These are phyloP conservation scores for Numenius phaeopus DNA, from an alignment of 2,797 vertebrate genomes.

Conservation along the genomic window DNA sequence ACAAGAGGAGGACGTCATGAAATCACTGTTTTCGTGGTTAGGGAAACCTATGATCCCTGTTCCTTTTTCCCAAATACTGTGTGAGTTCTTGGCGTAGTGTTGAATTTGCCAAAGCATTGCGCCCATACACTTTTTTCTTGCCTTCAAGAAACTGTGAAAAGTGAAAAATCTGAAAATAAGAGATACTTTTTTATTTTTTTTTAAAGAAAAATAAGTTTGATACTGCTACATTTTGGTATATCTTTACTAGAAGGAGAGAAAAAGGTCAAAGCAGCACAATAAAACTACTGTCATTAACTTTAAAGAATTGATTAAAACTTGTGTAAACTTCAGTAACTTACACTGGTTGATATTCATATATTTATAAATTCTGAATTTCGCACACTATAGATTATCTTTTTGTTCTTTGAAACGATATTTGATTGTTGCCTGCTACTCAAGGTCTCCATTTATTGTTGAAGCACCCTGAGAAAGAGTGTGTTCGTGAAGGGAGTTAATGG, in stretches of 20 bases:
- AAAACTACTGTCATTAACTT: neutral
- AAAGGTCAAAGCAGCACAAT: neutral
- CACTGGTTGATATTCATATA: neutral
- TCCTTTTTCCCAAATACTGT: neutral
- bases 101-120: neutral
- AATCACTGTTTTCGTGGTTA: neutral
- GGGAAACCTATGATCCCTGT: neutral
- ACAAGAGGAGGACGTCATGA: rapidly evolving
- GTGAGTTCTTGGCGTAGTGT: neutral
- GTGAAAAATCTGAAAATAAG: neutral
- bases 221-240: neutral
- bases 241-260: neutral
- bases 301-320: neutral
- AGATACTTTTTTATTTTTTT: neutral
- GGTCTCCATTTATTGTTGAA: neutral
- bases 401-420: neutral
- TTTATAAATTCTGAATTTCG: neutral
- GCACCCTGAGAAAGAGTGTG: neutral
- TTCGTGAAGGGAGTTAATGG: neutral
- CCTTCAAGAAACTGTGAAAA: neutral
- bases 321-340: neutral
- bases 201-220: neutral
- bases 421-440: neutral
- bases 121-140: rapidly evolving
- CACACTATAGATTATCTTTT: neutral